Percentiles rank a stretch among this genome's conserved stretches.
phyloP scores from a whole-genome alignment of 1,140 invertebrate species.

The Brachionus manjavacas region DNA sequence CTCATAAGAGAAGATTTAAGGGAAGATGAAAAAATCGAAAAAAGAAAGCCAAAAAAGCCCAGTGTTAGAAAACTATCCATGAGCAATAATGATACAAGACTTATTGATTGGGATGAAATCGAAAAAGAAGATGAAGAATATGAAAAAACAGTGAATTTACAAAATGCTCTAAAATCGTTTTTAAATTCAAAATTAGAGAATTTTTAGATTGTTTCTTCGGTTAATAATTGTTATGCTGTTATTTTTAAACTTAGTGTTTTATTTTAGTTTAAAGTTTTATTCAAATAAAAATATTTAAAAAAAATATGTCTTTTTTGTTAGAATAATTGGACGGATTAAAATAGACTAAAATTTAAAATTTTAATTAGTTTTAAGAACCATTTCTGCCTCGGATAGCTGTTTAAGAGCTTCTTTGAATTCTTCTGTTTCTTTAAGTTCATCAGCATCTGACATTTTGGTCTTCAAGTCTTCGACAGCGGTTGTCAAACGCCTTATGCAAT shows the following conservation, averaged over 20 bases:
- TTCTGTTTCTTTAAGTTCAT: not conserved
- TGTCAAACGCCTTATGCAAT: not conserved
- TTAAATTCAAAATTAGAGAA: not conserved
- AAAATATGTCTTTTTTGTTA: not conserved
- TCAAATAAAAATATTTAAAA: not conserved
- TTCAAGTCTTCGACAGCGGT: constrained; percentile 29
- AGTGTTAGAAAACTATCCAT: not conserved
- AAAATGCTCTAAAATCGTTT: not conserved
- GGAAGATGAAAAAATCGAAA: not conserved
- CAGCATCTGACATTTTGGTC: constrained; percentile 22
- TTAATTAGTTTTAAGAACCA: constrained; percentile 24
- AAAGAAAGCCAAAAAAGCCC: not conserved
- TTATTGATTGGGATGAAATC: constrained; percentile 17
- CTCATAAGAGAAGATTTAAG: not conserved
- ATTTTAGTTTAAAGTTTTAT: not conserved
- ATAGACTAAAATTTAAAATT: not conserved
- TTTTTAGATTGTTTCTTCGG: not conserved
- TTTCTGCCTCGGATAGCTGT: constrained; percentile 19
- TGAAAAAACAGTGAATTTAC: constrained; percentile 3
- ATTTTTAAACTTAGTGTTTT: not conserved
- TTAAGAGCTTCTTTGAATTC: constrained; percentile 26
- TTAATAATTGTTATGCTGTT: not conserved
- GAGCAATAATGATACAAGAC: not conserved
- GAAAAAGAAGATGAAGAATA: constrained; percentile 1
- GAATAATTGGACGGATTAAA: not conserved